Percentiles rank a stretch among this genome's conserved stretches.
Evolutionary conservation across 2,888 invertebrate species (phyloP).

Genomic region (Drosophila bunnanda): DNA sequence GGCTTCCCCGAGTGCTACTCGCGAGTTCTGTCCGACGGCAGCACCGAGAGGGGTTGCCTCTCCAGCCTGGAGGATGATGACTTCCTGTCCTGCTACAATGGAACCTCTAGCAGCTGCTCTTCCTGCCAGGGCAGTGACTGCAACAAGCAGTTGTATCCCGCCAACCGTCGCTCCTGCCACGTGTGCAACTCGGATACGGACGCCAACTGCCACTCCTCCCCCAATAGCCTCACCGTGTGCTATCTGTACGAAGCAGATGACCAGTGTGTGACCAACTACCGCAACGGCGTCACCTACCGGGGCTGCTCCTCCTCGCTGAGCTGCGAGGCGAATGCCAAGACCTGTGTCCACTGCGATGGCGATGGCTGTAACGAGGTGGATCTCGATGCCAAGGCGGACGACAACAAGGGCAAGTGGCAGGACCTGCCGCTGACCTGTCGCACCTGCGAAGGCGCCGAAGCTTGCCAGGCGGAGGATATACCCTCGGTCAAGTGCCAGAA

Average conservation of each 20-base stretch:
- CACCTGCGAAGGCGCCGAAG: constrained; percentile 61
- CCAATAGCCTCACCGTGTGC: constrained; percentile 70
- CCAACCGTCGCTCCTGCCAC: constrained; percentile 71
- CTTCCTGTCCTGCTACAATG: constrained; percentile 76
- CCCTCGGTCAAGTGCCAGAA: constrained; percentile 56
- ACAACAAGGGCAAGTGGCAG: constrained; percentile 83
- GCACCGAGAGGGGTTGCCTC: constrained; percentile 82
- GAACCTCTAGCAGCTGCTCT: constrained; percentile 68
- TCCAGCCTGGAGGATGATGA: constrained; percentile 77
- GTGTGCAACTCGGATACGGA: constrained; percentile 74
- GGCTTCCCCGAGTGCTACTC: constrained; percentile 79
- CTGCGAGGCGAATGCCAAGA: constrained; percentile 69
- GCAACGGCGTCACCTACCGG: constrained; percentile 70
- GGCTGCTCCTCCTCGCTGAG: constrained; percentile 71
- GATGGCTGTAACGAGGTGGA: constrained; percentile 78
- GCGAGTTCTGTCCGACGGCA: constrained; percentile 75
- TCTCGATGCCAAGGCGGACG: constrained; percentile 62
- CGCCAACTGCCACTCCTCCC: constrained; percentile 62
- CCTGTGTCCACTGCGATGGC: constrained; percentile 67
- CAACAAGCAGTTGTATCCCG: constrained; percentile 73
- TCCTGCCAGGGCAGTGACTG: constrained; percentile 71
- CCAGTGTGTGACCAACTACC: constrained; percentile 74
- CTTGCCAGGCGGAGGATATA: constrained; percentile 50
- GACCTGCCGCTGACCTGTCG: constrained; percentile 80
- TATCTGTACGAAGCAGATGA: constrained; percentile 67